A percentile compares a stretch with the other conserved stretches of the same genome.
Conservation (phyloP, 1,140 invertebrate genomes). For the Ceratina japonica region DNA sequence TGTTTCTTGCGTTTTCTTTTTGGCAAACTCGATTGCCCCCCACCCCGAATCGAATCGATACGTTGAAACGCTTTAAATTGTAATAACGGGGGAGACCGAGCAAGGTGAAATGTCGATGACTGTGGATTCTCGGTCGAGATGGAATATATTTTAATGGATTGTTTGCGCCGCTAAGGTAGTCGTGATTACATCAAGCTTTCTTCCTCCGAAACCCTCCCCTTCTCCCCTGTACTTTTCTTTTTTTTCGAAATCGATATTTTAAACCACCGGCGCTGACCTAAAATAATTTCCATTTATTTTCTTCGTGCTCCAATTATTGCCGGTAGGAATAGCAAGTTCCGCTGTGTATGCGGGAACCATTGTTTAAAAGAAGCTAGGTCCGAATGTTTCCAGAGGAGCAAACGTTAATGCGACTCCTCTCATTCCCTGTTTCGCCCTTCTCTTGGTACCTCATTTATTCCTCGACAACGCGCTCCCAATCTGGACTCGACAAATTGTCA, state of each 20-base stretch:
- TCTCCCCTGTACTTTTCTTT: neutral
- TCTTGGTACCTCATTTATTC: neutral
- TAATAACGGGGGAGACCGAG: conserved; percentile 1
- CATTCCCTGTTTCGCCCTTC: neutral
- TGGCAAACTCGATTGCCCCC: neutral
- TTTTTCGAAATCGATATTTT: conserved; percentile 33
- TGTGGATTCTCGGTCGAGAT: conserved; percentile 12
- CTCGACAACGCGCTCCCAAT: neutral
- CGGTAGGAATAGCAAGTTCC: neutral
- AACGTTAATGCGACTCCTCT: neutral
- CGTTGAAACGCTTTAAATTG: neutral
- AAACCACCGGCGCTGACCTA: conserved; percentile 5
- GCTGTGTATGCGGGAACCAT: neutral
- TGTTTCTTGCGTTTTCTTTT: neutral
- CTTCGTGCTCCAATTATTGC: conserved; percentile 28
- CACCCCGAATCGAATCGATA: neutral
- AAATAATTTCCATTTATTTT: conserved; percentile 30
- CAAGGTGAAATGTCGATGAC: neutral
- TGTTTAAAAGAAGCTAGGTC: neutral
- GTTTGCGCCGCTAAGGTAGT: conserved; percentile 3
- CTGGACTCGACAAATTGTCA: conserved; percentile 32
- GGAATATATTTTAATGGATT: conserved; percentile 21
- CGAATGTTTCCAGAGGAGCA: neutral
- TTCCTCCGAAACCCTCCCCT: neutral
- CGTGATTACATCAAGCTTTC: neutral